phyloP scores from a whole-genome alignment of 35 echinoderm and acorn worm species.

The Lytechinus variegatus region DNA sequence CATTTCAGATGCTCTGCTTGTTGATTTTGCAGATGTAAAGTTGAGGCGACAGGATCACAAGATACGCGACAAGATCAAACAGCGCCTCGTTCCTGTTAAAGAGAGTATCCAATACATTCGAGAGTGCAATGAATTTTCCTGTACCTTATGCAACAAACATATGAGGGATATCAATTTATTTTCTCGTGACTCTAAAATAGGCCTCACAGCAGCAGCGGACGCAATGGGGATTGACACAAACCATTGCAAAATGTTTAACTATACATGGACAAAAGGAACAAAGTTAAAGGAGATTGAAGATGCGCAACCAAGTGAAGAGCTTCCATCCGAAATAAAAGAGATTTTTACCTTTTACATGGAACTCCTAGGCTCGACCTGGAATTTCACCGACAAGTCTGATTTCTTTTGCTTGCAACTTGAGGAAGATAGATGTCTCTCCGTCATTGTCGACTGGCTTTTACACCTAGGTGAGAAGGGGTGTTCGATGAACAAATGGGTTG shows the following conservation, averaged over 20 bases:
- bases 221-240: neutral
- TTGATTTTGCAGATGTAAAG: neutral
- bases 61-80: neutral
- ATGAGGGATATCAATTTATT: neutral
- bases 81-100: neutral
- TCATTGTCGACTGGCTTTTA: slow-evolving; percentile 64
- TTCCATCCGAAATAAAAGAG: too few species aligned
- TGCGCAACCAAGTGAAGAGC: too few species aligned
- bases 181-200: neutral
- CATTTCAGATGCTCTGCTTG: too few species aligned
- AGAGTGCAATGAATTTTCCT: neutral
- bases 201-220: too few species aligned
- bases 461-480: slow-evolving; percentile 29
- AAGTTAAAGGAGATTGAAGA: too few species aligned
- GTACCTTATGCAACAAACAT: neutral
- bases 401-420: slow-evolving; percentile 54
- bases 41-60: neutral
- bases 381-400: slow-evolving; percentile 71
- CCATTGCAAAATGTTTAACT: too few species aligned
- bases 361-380: slow-evolving; percentile 54
- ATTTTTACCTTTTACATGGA: neutral
- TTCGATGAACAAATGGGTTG: slow-evolving; percentile 53
- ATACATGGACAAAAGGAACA: too few species aligned
- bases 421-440: slow-evolving; percentile 36
- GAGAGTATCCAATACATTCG: neutral